phyloP scores from a whole-genome alignment of 2,113 vertebrate genomes.

The Mungos mungo region DNA sequence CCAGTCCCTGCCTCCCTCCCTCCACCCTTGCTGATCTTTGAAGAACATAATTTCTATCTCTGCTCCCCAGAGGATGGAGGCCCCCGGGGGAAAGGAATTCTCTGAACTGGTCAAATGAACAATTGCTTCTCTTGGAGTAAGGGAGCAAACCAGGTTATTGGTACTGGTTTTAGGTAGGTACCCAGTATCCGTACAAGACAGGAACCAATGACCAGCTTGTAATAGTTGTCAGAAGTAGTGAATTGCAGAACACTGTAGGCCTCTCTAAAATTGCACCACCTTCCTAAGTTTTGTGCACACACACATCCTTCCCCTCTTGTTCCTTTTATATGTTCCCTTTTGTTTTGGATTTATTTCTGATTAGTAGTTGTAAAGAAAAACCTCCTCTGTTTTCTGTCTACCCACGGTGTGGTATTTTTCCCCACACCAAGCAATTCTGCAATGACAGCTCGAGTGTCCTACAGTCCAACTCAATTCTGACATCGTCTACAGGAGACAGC shows the following conservation, averaged over 20 bases:
- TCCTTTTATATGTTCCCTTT: not conserved
- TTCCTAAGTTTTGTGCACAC: not conserved
- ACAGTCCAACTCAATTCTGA: not conserved
- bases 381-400: not conserved
- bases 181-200: not conserved
- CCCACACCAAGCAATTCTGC: not conserved
- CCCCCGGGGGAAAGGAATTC: not conserved
- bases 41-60: not conserved
- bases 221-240: accelerated
- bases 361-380: not conserved
- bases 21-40: not conserved
- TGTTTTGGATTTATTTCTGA: not conserved
- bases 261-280: not conserved
- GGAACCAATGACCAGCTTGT: not conserved
- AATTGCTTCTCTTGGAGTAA: not conserved
- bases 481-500: not conserved
- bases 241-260: no score
- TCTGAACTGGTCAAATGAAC: not conserved
- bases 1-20: no score
- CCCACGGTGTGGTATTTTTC: not conserved
- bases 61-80: not conserved
- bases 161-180: not conserved
- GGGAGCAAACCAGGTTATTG: accelerated
- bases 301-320: not conserved
- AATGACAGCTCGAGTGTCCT: not conserved